Evolutionary conservation across 2,113 vertebrate genomes (phyloP).

Genomic region (Callocephalon fimbriatum): DNA sequence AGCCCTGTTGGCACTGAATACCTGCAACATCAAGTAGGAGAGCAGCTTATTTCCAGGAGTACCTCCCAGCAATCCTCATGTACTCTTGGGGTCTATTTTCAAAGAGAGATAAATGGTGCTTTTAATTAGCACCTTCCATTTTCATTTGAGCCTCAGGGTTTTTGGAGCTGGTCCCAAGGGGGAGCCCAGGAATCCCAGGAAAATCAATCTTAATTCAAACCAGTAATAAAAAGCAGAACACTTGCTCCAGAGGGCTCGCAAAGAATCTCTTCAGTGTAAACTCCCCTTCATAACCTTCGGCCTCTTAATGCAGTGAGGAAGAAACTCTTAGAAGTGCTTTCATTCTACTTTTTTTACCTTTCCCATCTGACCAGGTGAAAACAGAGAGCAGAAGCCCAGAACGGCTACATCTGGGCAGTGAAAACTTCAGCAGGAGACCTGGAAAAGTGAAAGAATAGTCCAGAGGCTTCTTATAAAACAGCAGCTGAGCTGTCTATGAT

Average conservation of each 20-base stretch:
- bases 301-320: conserved; percentile 48
- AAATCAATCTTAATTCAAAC: conserved; percentile 80
- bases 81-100: conserved; percentile 59
- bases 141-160: conserved; percentile 67
- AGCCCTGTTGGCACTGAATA: not conserved
- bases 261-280: conserved; percentile 38
- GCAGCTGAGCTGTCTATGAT: not conserved
- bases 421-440: not conserved
- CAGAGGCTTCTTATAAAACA: not conserved
- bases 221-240: conserved; percentile 74
- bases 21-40: not conserved
- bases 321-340: conserved; percentile 1
- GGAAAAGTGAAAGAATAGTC: not conserved
- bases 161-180: conserved; percentile 53
- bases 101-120: conserved; percentile 68
- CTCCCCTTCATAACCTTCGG: conserved; percentile 57
- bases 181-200: conserved; percentile 46
- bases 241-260: conserved; percentile 50
- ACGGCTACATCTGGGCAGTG: not conserved
- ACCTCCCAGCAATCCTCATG: not conserved
- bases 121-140: conserved; percentile 77
- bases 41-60: conserved; percentile 27
- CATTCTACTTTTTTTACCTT: not conserved
- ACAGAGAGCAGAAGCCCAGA: not conserved
- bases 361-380: not conserved